Conservation (phyloP, 2,888 invertebrate genomes). For the Drosophila antonietae region DNA sequence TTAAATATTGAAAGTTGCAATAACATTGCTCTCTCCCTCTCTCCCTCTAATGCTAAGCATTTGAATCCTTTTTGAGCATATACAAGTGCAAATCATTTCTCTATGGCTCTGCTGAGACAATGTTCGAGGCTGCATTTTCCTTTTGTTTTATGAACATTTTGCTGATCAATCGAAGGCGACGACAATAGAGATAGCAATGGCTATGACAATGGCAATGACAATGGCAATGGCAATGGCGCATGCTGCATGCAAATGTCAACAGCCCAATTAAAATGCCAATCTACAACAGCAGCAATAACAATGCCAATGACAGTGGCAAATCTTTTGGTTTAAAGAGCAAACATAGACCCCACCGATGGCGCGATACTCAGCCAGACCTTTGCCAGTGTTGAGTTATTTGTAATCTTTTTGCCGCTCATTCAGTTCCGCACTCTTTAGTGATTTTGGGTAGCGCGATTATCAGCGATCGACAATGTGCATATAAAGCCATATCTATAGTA, state of each 20-base stretch:
- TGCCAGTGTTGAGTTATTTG: slow-evolving; percentile 11
- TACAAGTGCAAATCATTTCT: not conserved
- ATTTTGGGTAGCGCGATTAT: slow-evolving; percentile 14
- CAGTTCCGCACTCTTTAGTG: slow-evolving; percentile 9
- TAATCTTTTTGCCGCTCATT: slow-evolving; percentile 24
- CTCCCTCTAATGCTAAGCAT: not conserved
- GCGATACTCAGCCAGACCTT: not conserved
- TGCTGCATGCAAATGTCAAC: slow-evolving; percentile 58
- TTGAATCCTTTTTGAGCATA: not conserved
- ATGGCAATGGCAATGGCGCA: slow-evolving; percentile 2
- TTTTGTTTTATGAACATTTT: slow-evolving; percentile 3
- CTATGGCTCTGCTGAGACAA: not conserved
- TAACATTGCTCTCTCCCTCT: not conserved
- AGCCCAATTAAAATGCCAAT: slow-evolving; percentile 53
- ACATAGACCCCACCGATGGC: slow-evolving; percentile 7
- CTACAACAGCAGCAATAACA: slow-evolving; percentile 8
- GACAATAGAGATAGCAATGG: slow-evolving; percentile 1
- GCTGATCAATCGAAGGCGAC: slow-evolving; percentile 11
- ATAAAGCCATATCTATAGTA: not conserved
- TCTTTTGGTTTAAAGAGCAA: slow-evolving; percentile 13
- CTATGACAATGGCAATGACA: not conserved
- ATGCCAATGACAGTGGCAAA: slow-evolving; percentile 11
- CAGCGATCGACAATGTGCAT: slow-evolving; percentile 2
- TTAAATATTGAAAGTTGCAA: not conserved
- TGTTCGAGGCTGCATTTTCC: not conserved